These are phyloP conservation scores for Spisula subtruncata DNA, from an alignment of 2,888 invertebrate species.

Conservation along the genomic window DNA sequence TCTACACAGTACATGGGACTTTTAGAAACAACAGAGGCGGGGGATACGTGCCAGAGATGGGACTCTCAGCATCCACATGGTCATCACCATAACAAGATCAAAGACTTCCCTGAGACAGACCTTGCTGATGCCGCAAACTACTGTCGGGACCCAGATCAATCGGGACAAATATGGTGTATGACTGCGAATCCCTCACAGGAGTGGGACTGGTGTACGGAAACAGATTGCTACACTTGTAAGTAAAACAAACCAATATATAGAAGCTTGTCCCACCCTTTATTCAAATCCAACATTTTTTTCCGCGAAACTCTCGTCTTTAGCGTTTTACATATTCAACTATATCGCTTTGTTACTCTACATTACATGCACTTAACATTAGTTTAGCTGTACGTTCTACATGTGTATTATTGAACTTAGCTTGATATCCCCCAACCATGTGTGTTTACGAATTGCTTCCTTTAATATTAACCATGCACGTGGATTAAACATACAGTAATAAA, in stretches of 20 bases:
- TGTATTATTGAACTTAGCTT: no score
- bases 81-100: not conserved
- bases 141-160: not conserved
- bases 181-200: not conserved
- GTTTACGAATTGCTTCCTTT: no score
- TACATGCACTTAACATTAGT: no score
- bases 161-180: not conserved
- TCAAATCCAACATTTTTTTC: no score
- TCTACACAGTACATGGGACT: not conserved
- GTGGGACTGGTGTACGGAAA: not conserved
- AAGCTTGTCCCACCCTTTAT: no score
- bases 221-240: not conserved
- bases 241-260: not conserved
- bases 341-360: no score
- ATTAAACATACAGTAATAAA: no score
- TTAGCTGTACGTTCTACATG: no score
- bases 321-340: no score
- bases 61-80: not conserved
- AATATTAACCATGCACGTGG: no score
- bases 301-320: no score
- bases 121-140: slow-evolving; percentile 2
- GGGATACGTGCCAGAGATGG: slow-evolving; percentile 1
- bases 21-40: not conserved
- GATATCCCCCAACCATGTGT: no score
- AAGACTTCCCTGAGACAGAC: not conserved